Evolutionary conservation across 1,140 invertebrate genomes (phyloP).

Genomic region (Andrena cerasifolii): DNA sequence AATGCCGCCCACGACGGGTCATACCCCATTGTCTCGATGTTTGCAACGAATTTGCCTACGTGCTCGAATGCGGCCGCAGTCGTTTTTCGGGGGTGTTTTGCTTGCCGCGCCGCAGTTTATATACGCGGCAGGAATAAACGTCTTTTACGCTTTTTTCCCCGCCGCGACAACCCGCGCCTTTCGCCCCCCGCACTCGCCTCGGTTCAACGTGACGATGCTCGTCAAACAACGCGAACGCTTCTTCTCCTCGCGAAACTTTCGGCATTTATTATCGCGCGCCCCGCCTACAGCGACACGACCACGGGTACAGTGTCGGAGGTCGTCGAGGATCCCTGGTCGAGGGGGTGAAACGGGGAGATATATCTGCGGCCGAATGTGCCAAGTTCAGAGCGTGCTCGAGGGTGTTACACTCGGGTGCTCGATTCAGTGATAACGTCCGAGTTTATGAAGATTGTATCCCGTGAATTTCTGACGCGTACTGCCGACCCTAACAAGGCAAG

Average conservation of each 20-base stretch:
- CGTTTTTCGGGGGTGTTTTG: slow-evolving; percentile 65
- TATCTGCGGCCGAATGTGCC: too few species aligned
- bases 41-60: slow-evolving; percentile 79
- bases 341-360: too few species aligned
- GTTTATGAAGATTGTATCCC: too few species aligned
- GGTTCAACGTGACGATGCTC: background rate
- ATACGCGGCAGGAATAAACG: slow-evolving; percentile 72
- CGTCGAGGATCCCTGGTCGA: too few species aligned
- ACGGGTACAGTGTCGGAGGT: too few species aligned
- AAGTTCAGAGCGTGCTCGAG: too few species aligned
- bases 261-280: background rate
- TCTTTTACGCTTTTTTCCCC: slow-evolving; percentile 61
- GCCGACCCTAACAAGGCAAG: too few species aligned
- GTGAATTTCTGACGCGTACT: too few species aligned
- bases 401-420: too few species aligned
- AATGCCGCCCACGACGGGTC: slow-evolving; percentile 74
- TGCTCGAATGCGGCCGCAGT: slow-evolving; percentile 68
- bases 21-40: slow-evolving; percentile 78
- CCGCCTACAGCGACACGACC: background rate
- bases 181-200: background rate
- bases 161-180: slow-evolving; percentile 19
- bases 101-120: slow-evolving; percentile 62
- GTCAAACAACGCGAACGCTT: background rate
- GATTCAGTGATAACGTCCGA: too few species aligned
- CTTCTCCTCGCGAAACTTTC: background rate